Base-by-base conservation (phyloP, 2,113 vertebrate species). In the Halichoerus grypus region DNA sequence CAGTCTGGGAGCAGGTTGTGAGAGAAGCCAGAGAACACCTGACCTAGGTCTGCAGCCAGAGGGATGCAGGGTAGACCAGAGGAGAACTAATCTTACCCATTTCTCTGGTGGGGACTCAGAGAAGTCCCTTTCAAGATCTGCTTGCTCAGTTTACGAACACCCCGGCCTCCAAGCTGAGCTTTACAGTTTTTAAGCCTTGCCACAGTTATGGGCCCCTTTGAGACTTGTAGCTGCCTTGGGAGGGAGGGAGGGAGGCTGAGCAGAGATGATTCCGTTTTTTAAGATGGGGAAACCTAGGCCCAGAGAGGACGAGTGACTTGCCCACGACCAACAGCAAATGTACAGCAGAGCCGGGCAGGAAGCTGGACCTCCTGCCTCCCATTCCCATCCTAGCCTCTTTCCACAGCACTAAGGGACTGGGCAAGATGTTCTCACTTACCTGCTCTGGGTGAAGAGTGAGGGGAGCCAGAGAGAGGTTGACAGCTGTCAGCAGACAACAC, bases 401-500 rank as follows among this genome's bases (percentile, higher is more conserved):
- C 83, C 74, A 36, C 13, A 36, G 67, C 28, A 51, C 24, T 2
- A 81, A 86, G 61, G 33, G 18, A 4, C 10, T 5, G 13, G 51
- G 67, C 39, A 83, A 55, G 77, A 39, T 4, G 1, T 79, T 77
- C 91, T 94, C 19, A 51, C 57, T 51, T 61, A 76, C 89, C 46
- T 77, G 33, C 59, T 69, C 76, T 24, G n/a, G 22, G 92, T 63
- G 31, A 89, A 76, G 51, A 83, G 51, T 33, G 0, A 77, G 36
- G 31, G 33, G 39, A 95, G 87, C 87, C 63, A 86, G 94, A 63
- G 69, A 24, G 91, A 97, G 69, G 92, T 82, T 85, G 97, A 97
- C 72, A 82, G 92, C 88, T 51, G 0, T 92, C 87, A 84, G 91
- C 91, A 91, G 95, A 97, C 97, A 97, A 46, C 15, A 85, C 90